Conservation (phyloP, 2,797 vertebrate species). For the Myiotriccus ornatus region DNA sequence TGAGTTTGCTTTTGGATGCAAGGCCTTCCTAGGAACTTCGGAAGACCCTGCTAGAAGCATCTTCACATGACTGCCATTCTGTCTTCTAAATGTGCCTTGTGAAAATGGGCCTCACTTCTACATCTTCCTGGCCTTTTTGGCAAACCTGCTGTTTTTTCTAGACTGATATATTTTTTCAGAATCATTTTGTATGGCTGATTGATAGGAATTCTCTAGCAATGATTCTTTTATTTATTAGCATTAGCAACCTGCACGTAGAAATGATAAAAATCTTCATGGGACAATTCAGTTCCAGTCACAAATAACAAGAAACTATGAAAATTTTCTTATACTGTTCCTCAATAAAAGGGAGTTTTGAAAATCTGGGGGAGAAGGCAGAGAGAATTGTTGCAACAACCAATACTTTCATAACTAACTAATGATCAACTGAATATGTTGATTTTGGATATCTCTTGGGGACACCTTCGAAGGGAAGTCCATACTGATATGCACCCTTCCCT, state of each 20-base stretch:
- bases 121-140: background rate
- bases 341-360: background rate
- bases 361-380: background rate
- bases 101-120: background rate
- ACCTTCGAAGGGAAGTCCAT: background rate
- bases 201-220: background rate
- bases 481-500: background rate
- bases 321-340: background rate
- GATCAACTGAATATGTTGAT: background rate
- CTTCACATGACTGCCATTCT: background rate
- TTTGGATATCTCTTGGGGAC: background rate
- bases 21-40: background rate
- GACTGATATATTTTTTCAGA: background rate
- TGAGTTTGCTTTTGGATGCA: background rate
- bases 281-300: background rate
- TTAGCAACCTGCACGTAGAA: background rate
- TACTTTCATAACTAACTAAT: background rate
- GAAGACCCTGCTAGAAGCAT: background rate
- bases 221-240: background rate
- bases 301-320: background rate
- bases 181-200: background rate
- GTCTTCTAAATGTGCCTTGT: background rate
- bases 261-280: background rate
- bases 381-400: background rate
- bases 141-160: background rate